Evolutionary conservation across 2,797 vertebrate genomes (phyloP), one percentile per base, ranked within the genome.

Genomic region (Fistularia commersonii): DNA sequence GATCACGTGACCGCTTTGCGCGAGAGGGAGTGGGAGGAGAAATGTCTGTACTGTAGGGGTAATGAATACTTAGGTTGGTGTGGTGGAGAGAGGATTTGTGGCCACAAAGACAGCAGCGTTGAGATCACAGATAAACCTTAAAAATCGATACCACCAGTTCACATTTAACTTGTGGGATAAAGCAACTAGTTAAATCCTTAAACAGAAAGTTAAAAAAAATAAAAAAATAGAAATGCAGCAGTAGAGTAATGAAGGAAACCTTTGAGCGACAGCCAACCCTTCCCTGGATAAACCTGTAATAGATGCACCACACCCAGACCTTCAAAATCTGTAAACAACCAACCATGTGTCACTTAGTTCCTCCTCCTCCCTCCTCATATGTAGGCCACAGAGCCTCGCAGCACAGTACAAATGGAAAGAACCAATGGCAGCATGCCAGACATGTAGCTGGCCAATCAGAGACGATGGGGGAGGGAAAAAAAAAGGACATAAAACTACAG

Each of bases 31-130:
- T 43, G 55, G 48, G 36, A 65, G 71, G 52, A 60, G 55, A 71
- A 72, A 84, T 72, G 67, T 50, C 52, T 47, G 53, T 8, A n/a
- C n/a, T n/a, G 62, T 77, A 35, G 61, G 66, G 61, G 81, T 80
- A 87, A 87, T 82, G 63, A 81, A 86, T 81, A 83, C 79, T 69
- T 44, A n/a, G 38, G 48, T 41, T 51, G 36, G 69, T 68, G 77
- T 64, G 66, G 45, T 59, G 60, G 51, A 59, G 51, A 51, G 61
- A 59, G 49, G 48, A 54, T 42, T 70, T 73, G 48, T 43, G 23
- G 51, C 46, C 44, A 41, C 2, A 52, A 55, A 31, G 23, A 32
- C 39, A 14, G 43, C 31, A 7, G 41, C 34, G 23, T 37, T 54
- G 40, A 66, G 45, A 31, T 50, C 53, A 61, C 43, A 39, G 33